Evolutionary conservation across 2,797 vertebrate genomes (phyloP).

Genomic region (Siniperca scherzeri): DNA sequence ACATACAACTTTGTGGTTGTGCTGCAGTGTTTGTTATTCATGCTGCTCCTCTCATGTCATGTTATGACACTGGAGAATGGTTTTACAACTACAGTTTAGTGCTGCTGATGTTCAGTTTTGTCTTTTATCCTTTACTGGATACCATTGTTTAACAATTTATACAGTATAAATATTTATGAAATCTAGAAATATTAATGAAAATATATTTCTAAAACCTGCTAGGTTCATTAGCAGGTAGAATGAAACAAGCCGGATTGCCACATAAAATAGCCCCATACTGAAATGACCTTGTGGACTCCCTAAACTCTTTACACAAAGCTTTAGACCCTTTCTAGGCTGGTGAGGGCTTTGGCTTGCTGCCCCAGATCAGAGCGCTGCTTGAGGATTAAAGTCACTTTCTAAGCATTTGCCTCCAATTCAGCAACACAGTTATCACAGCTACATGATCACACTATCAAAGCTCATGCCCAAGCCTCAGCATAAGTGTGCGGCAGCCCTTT

Average conservation of each 20-base stretch:
- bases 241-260: background rate
- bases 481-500: slow-evolving; percentile 28
- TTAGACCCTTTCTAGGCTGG: slow-evolving; percentile 14
- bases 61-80: background rate
- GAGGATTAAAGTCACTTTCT: slow-evolving; percentile 70
- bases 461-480: slow-evolving; percentile 36
- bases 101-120: background rate
- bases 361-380: slow-evolving; percentile 49
- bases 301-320: slow-evolving; percentile 17
- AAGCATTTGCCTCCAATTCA: slow-evolving; percentile 59
- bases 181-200: slow-evolving; percentile 2
- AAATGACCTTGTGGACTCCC: slow-evolving; percentile 11
- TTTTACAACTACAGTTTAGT: slow-evolving; percentile 15
- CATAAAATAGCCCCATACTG: slow-evolving; percentile 8
- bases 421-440: slow-evolving; percentile 57
- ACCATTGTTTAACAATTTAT: background rate
- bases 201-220: background rate
- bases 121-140: background rate
- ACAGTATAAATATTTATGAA: background rate
- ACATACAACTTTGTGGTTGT: slow-evolving; percentile 18
- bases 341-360: slow-evolving; percentile 45
- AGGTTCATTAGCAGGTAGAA: background rate
- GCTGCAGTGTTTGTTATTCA: slow-evolving; percentile 22
- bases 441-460: slow-evolving; percentile 70
- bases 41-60: background rate